Evolutionary conservation across 2,113 vertebrate species (phyloP).

Genomic region (Myocastor coypus): DNA sequence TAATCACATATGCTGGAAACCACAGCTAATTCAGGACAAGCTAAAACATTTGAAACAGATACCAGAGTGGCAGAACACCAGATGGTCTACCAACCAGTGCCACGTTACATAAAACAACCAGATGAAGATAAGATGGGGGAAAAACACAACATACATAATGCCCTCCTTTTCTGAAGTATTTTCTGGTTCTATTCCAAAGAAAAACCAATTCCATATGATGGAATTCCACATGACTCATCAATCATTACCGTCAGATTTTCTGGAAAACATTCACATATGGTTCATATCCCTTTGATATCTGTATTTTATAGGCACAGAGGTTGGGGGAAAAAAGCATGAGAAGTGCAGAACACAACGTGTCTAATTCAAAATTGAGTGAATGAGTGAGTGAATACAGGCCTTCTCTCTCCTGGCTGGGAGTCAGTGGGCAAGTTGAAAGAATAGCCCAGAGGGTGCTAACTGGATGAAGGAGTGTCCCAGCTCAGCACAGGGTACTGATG

Average conservation of each 20-base stretch:
- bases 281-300: not conserved
- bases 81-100: not conserved
- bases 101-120: constrained; percentile 44
- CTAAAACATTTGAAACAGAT: constrained; percentile 47
- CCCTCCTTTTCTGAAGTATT: not conserved
- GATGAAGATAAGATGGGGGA: not conserved
- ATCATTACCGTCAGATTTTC: not conserved
- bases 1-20: constrained; percentile 61
- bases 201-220: not conserved
- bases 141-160: not conserved
- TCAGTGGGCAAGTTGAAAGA: not conserved
- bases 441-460: not conserved
- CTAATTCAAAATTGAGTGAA: not conserved
- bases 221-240: not conserved
- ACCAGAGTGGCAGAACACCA: not conserved
- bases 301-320: not conserved
- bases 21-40: constrained; percentile 75
- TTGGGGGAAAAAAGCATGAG: not conserved
- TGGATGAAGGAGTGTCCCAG: not conserved
- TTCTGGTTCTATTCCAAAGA: not conserved
- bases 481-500: not conserved
- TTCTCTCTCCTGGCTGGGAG: not conserved
- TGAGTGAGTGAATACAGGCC: accelerated
- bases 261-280: not conserved
- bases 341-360: not conserved